These are phyloP conservation scores for Poicephalus gulielmi DNA, from an alignment of 2,113 vertebrate species.

Conservation along the genomic window DNA sequence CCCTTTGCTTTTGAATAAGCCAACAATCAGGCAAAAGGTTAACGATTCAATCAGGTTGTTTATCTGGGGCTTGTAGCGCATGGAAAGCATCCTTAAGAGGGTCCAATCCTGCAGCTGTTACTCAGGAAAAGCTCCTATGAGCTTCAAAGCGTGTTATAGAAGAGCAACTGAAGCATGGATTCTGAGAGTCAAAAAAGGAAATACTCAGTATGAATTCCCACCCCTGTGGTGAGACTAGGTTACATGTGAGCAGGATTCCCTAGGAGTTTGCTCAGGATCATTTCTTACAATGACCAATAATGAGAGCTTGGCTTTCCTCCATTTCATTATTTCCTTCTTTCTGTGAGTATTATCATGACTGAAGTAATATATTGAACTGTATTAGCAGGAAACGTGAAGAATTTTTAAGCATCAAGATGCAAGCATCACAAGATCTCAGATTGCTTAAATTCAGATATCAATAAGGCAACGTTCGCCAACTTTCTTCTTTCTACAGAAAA, in stretches of 20 bases:
- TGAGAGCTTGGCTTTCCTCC: not conserved
- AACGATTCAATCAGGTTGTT: conserved; percentile 66
- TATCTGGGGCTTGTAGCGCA: conserved; percentile 46
- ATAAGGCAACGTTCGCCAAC: not conserved
- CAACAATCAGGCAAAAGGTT: conserved; percentile 69
- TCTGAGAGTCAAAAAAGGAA: not conserved
- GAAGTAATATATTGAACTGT: not conserved
- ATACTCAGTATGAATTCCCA: not conserved
- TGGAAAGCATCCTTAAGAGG: conserved; percentile 46
- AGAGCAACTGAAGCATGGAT: not conserved
- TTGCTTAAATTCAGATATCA: not conserved
- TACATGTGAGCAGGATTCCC: not conserved
- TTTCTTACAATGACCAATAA: not conserved
- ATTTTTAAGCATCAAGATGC: not conserved
- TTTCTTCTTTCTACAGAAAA: not conserved
- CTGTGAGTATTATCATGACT: not conserved
- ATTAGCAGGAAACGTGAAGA: not conserved
- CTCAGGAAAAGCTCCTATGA: not conserved
- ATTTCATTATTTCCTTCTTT: not conserved
- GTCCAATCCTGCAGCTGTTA: conserved; percentile 8
- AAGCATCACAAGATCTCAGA: not conserved
- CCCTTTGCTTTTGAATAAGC: conserved; percentile 62
- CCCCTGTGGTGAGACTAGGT: not conserved
- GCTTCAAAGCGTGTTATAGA: not conserved
- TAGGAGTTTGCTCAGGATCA: not conserved